Evolutionary conservation across 2,113 vertebrate genomes (phyloP), one percentile per base, ranked within the genome.

Genomic region (Bubalus kerabau): DNA sequence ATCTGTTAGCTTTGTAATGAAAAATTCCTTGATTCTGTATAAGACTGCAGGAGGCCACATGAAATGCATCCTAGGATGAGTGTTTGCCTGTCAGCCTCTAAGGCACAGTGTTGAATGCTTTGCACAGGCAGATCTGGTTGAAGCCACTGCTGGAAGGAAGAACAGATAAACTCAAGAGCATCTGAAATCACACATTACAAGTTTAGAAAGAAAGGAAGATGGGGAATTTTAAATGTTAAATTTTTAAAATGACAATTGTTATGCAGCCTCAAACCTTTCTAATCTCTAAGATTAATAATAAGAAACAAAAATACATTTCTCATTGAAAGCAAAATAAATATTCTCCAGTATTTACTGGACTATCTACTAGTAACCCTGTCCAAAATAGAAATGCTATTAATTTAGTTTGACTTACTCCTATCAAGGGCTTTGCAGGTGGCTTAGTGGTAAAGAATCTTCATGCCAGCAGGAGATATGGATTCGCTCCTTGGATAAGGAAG

Each of bases 271-370:
- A 76, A 74, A 50, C 78, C n/a, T 64, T 90, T 78, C 23, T 78
- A 28, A 56, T 56, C 1, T 59, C 3, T 83, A 19, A 16, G 46
- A 74, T 43, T 87, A 57, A 93, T 48, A 81, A 14, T 28, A 81
- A 84, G 24, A 97, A 89, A 95, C n/a, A 71, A 90, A 15, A 54
- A 23, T 26, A 43, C 43, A 36, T 94, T 74, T 87, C 26, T 83
- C 82, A 2, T 48, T n/a, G 16, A 83, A 59, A 81, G 13, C 40
- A 78, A 82, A 52, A 48, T 62, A 87, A 74, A 2, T 43, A 28
- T 86, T 95, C 50, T 87, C 56, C 13, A 36, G 32, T 43, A 62
- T 78, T 95, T 36, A 78, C 3, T 85, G 82, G 23, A 74, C 16
- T 32, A 54, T 2, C 4, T 19, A 48, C 6, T 17, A 96, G 32